phyloP scores from a whole-genome alignment of 2,888 invertebrate genomes.

The Sminthurinus aureus region DNA sequence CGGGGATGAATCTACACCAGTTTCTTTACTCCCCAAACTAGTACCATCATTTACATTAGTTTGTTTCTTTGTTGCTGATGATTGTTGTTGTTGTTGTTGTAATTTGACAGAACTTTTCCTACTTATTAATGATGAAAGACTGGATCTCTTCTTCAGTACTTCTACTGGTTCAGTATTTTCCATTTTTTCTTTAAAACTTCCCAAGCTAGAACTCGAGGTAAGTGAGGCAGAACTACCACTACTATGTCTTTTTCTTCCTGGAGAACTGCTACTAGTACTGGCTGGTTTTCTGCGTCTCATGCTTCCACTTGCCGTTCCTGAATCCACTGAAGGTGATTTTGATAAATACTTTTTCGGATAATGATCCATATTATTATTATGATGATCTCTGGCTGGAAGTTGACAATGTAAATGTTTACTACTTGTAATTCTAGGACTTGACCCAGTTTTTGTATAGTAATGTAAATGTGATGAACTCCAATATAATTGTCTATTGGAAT shows the following conservation, averaged over 20 bases:
- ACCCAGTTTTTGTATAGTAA: conserved; percentile 36
- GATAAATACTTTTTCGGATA: conserved; percentile 20
- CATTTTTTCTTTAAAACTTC: conserved; percentile 29
- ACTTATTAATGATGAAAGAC: conserved; percentile 40
- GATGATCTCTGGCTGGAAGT: conserved; percentile 18
- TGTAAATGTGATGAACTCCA: conserved; percentile 47
- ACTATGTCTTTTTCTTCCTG: conserved; percentile 42
- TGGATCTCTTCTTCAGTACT: conserved; percentile 32
- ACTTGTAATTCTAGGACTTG: conserved; percentile 46
- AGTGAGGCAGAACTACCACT: conserved; percentile 43
- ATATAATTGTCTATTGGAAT: conserved; percentile 21
- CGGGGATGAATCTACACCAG: background rate
- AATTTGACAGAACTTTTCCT: conserved; percentile 27
- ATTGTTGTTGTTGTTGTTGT: background rate
- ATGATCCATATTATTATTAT: conserved; percentile 40
- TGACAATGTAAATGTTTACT: conserved; percentile 42
- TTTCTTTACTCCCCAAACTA: background rate
- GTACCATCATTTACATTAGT: background rate
- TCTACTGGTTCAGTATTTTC: conserved; percentile 1
- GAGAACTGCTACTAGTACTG: conserved; percentile 25
- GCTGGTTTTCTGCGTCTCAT: conserved; percentile 17
- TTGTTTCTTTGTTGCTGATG: background rate
- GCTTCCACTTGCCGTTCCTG: conserved; percentile 39
- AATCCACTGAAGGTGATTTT: conserved; percentile 42
- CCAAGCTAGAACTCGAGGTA: conserved; percentile 36